Conservation (phyloP, 1,140 invertebrate genomes). For the Cylas formicarius region DNA sequence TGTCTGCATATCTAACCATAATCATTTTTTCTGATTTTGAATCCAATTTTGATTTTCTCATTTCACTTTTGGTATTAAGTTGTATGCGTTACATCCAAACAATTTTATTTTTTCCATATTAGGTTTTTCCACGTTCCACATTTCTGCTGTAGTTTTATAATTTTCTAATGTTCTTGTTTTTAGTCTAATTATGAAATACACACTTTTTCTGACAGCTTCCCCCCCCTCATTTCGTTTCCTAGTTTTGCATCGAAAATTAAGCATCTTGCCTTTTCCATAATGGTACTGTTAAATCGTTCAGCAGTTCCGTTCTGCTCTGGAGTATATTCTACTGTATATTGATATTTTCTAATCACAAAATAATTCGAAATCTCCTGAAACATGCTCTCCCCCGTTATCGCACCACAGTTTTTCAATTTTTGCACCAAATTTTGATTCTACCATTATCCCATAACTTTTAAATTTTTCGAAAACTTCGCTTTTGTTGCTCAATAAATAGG, state of each 20-base stretch:
- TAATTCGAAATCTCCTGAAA: constrained; percentile 21
- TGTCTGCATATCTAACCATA: constrained; percentile 24
- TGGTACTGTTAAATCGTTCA: constrained; percentile 38
- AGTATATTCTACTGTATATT: constrained; percentile 26
- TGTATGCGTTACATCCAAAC: constrained; percentile 34
- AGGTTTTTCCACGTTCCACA: constrained; percentile 19
- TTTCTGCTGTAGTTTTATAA: constrained; percentile 16
- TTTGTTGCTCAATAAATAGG: constrained; percentile 38
- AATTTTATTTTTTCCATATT: constrained; percentile 25
- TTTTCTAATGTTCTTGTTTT: constrained; percentile 20
- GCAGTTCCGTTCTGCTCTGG: constrained; percentile 40
- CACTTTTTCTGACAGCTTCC: constrained; percentile 34
- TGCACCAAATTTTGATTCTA: constrained; percentile 28
- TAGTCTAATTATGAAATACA: constrained; percentile 42
- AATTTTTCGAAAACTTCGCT: constrained; percentile 29
- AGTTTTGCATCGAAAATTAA: constrained; percentile 30
- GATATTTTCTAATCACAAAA: constrained; percentile 23
- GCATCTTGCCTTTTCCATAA: constrained; percentile 35
- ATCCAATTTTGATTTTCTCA: constrained; percentile 22
- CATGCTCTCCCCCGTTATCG: constrained; percentile 35
- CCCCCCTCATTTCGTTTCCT: constrained; percentile 28
- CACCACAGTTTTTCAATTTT: constrained; percentile 31
- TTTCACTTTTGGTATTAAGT: constrained; percentile 23
- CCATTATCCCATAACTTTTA: constrained; percentile 29
- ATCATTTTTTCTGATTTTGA: constrained; percentile 20